These are phyloP conservation scores for Hybos culiciformis DNA, from an alignment of 2,888 invertebrate species.

Conservation along the genomic window DNA sequence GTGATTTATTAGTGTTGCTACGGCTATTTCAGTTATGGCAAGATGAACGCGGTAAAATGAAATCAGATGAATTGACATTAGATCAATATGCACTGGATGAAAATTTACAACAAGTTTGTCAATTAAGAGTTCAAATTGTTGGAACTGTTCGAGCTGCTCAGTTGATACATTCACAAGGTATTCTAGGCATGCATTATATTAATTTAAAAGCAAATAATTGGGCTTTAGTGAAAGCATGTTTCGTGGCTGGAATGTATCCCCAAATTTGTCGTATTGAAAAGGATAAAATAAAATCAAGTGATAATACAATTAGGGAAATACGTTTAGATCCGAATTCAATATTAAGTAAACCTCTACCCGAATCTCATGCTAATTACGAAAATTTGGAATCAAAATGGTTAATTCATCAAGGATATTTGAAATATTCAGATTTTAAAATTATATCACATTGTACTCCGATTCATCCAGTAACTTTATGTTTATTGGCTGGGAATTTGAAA, in stretches of 20 bases:
- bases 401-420: constrained; percentile 68
- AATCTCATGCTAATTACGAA: constrained; percentile 6
- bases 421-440: constrained; percentile 45
- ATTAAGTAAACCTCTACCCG: constrained; percentile 13
- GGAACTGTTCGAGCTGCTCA: constrained; percentile 53
- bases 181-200: constrained; percentile 54
- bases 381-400: constrained; percentile 64
- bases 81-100: constrained; percentile 66
- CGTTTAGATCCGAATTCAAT: constrained; percentile 44
- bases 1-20: constrained; percentile 79
- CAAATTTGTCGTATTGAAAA: constrained; percentile 61
- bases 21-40: constrained; percentile 64
- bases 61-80: constrained; percentile 45
- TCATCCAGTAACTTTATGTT: constrained; percentile 61
- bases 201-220: constrained; percentile 80
- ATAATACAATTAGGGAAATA: constrained; percentile 23
- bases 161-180: constrained; percentile 52
- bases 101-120: constrained; percentile 78
- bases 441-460: constrained; percentile 49
- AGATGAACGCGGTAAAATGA: constrained; percentile 47
- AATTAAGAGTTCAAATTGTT: constrained; percentile 66
- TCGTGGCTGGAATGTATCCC: constrained; percentile 82
- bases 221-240: constrained; percentile 81
- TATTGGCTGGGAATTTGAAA: constrained; percentile 39
- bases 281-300: constrained; percentile 47